These are phyloP conservation scores for Acrobasis suavella DNA, from an alignment of 2,888 invertebrate species.

Conservation along the genomic window DNA sequence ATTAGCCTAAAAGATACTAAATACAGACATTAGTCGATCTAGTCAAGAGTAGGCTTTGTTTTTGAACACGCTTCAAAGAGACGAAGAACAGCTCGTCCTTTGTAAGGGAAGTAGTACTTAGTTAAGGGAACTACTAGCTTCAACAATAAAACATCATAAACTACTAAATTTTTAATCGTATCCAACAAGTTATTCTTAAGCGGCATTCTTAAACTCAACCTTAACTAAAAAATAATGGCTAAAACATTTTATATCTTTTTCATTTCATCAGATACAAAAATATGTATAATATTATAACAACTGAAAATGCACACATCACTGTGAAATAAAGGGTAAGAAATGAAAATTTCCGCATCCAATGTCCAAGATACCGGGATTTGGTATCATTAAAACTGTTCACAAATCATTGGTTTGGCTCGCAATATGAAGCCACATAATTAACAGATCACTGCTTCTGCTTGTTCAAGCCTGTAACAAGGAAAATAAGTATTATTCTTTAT, in stretches of 20 bases:
- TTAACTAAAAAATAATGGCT: conserved; percentile 73
- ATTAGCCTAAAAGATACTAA: too few species aligned
- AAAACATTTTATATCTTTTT: conserved; percentile 63
- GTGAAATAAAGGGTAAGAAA: conserved; percentile 65
- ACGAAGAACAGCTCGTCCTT: too few species aligned
- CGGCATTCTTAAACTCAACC: conserved; percentile 68
- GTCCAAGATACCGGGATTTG: conserved; percentile 61
- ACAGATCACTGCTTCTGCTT: conserved; percentile 62
- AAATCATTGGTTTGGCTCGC: conserved; percentile 66
- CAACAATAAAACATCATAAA: conserved; percentile 48
- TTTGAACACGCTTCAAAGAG: too few species aligned
- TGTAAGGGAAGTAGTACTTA: too few species aligned
- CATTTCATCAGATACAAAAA: conserved; percentile 74
- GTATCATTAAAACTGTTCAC: conserved; percentile 66
- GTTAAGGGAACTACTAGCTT: too few species aligned
- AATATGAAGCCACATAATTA: conserved; percentile 63
- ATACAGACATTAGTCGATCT: too few species aligned
- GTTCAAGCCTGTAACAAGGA: conserved; percentile 57
- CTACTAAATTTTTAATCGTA: conserved; percentile 77
- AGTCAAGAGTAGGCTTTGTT: too few species aligned
- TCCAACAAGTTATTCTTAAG: conserved; percentile 80
- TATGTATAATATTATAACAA: conserved; percentile 74
- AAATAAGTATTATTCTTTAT: background rate
- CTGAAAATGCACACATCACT: conserved; percentile 75
- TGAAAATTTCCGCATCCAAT: conserved; percentile 59